phyloP scores from a whole-genome alignment of 2,113 vertebrate genomes.

The Lasiurus borealis region DNA sequence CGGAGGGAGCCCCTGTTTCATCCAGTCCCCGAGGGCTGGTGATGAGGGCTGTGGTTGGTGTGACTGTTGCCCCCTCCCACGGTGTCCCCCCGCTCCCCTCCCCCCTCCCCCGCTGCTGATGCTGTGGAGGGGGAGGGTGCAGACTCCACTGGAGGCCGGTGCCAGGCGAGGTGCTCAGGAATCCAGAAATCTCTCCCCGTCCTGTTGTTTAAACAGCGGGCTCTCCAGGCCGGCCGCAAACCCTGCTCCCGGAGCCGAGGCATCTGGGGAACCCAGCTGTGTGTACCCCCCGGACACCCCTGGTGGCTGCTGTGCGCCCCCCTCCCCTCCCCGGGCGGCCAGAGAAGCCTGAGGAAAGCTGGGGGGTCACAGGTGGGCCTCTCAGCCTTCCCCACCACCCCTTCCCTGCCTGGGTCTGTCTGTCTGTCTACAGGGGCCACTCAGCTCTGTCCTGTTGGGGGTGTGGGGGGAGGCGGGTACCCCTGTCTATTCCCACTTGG shows the following conservation, averaged over 20 bases:
- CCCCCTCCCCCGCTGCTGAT: too few relatives aligned
- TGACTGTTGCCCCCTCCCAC: neutral
- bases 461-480: accelerated
- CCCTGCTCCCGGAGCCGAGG: neutral
- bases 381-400: too few relatives aligned
- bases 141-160: too few relatives aligned
- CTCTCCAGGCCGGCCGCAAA: neutral
- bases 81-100: too few relatives aligned
- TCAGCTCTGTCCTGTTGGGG: neutral
- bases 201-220: neutral
- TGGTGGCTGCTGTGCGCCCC: too few relatives aligned
- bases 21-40: neutral
- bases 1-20: neutral
- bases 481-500: accelerated
- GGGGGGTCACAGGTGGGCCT: accelerated
- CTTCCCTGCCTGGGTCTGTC: too few relatives aligned
- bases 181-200: neutral
- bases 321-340: too few relatives aligned
- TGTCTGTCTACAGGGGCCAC: neutral
- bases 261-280: accelerated
- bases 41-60: neutral
- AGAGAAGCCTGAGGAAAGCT: accelerated
- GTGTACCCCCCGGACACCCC: neutral
- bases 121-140: too few relatives aligned
- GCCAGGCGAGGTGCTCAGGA: neutral